Base-by-base conservation (phyloP, 2,888 invertebrate genomes). In the Alviniconcha strummeri region DNA sequence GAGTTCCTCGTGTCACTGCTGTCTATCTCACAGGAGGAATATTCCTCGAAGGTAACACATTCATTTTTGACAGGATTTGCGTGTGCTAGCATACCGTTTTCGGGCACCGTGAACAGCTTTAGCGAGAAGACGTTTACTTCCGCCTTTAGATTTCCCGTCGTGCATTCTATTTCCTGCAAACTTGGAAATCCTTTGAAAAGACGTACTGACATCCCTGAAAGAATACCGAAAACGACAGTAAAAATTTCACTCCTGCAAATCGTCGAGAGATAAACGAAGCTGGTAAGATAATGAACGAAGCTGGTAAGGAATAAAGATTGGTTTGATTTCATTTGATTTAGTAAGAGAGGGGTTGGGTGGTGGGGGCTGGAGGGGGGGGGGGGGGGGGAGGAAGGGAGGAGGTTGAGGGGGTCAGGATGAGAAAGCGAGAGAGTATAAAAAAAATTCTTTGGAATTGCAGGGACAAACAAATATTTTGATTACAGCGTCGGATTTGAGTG, bases 41-140 rank as follows among this genome's bases (percentile, higher is more conserved):
- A 81, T 5, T 57, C 79, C 52, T 52, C 60, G 52, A 79, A 79
- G 19, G 79, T 79, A 11, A 19, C 15, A 60, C 79, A 79, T 64
- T 79, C 67, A n/a, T 79, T 79, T 19, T n/a, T 79, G 5, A 79
- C n/a, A n/a, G 79, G 79, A 64, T 79, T 79, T 79, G 60, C 79
- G 64, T 79, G 79, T 19, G 64, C 79, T 36, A 79, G 52, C 15
- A 79, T 55, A 9, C 13, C 17, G 60, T 60, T 79, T 56, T 52
- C 60, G 9, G 36, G 36, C 57, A 36, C 36, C 7, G 57, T 36
- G 60, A 79, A 79, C 79, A 79, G 4, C 19, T 52, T 79, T 11
- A 79, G 60, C 11, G 79, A 79, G 8, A 79, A 64, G 4, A 79
- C 19, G 13, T 19, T 64, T 52, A 64, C 52, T 64, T 79, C 79